A percentile compares a stretch with the other conserved stretches of the same genome.
Evolutionary conservation across 2,888 invertebrate genomes (phyloP).

Genomic region (Aethes cnicana): DNA sequence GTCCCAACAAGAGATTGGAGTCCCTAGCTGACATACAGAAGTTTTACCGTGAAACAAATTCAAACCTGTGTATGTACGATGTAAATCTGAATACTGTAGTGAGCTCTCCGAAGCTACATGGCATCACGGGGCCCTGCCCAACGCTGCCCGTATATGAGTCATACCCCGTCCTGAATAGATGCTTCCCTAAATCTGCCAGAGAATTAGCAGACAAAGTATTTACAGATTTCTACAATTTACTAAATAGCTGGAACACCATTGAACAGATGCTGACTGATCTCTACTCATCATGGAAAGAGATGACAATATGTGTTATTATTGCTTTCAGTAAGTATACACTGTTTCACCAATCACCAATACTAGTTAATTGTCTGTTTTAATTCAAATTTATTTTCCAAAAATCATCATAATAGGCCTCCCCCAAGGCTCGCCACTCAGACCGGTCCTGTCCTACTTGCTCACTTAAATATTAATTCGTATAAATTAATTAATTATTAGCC

Average conservation of each 20-base stretch:
- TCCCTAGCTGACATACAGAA: conserved; percentile 85
- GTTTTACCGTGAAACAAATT: conserved; percentile 88
- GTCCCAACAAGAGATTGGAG: conserved; percentile 87
- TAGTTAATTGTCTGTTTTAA: no score
- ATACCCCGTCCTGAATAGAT: conserved; percentile 91
- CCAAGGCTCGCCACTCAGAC: no score
- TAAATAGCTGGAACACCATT: conserved; percentile 94
- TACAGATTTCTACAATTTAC: conserved; percentile 88
- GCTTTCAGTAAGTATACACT: conserved; percentile 86
- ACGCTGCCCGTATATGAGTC: conserved; percentile 89
- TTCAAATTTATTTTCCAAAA: no score
- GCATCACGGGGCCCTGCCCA: conserved; percentile 89
- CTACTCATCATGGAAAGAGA: conserved; percentile 93
- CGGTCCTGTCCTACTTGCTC: no score
- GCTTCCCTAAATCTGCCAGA: conserved; percentile 89
- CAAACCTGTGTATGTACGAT: conserved; percentile 90
- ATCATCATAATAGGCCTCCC: no score
- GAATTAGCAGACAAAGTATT: conserved; percentile 85
- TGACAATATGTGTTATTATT: conserved; percentile 89
- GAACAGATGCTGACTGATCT: conserved; percentile 94
- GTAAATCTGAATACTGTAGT: conserved; percentile 81
- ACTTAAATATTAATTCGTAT: no score
- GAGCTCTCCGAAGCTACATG: conserved; percentile 61
- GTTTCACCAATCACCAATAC: no score
- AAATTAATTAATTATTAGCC: no score